A percentile compares a stretch with the other conserved stretches of the same genome.
Conservation (phyloP, 2,113 vertebrate genomes). For the Oenanthe oenanthe region DNA sequence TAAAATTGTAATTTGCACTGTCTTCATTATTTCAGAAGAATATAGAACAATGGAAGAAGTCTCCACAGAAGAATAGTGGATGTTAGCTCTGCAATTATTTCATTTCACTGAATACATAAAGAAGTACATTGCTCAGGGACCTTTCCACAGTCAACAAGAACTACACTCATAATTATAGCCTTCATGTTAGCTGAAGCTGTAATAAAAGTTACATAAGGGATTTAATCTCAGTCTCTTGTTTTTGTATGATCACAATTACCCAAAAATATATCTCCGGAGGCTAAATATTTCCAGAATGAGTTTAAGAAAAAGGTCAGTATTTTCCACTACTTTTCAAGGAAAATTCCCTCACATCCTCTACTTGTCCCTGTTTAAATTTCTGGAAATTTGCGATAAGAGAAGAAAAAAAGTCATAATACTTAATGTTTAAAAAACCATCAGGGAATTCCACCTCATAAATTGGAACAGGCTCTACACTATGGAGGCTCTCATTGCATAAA, state of each 20-base stretch:
- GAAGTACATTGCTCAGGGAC: slow-evolving; percentile 33
- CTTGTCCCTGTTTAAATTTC: background rate
- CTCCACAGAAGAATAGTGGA: background rate
- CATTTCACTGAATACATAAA: slow-evolving; percentile 41
- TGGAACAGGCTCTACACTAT: background rate
- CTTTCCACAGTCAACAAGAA: slow-evolving; percentile 24
- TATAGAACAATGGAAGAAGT: background rate
- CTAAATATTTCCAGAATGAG: background rate
- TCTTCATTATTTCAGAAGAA: background rate
- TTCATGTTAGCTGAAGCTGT: slow-evolving; percentile 20
- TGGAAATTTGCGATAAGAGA: background rate
- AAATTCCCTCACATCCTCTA: background rate
- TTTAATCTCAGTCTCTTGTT: slow-evolving; percentile 12
- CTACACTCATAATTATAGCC: slow-evolving; percentile 38
- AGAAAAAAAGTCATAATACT: background rate
- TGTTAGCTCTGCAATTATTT: slow-evolving; percentile 41
- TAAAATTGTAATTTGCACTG: background rate
- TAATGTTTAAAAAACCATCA: background rate
- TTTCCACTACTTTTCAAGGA: background rate
- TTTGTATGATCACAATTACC: slow-evolving; percentile 23
- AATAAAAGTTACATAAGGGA: slow-evolving; percentile 47
- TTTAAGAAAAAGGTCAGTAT: slow-evolving; percentile 15
- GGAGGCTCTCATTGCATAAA: background rate
- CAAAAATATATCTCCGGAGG: slow-evolving; percentile 27
- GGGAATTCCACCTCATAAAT: background rate